Conservation (phyloP, 2,888 invertebrate genomes). For the Palloptera scutellata region DNA sequence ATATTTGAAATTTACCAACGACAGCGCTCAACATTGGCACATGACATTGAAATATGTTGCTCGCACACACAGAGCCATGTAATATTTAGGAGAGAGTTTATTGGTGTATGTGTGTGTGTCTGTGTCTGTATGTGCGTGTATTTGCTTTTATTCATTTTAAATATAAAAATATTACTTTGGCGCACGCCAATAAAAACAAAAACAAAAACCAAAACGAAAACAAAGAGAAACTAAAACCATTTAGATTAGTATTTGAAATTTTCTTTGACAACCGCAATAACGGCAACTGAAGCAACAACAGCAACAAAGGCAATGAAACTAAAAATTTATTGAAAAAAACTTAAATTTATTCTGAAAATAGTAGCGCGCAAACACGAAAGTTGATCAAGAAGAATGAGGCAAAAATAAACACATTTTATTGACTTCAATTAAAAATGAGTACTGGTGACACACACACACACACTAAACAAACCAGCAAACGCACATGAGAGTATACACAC, state of each 20-base stretch:
- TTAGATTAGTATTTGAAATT: conserved; percentile 1
- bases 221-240: background rate
- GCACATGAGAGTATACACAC: background rate
- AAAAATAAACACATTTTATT: conserved; percentile 1
- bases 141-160: background rate
- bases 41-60: background rate
- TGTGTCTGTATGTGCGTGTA: background rate
- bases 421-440: conserved; percentile 7
- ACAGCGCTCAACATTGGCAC: background rate
- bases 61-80: background rate
- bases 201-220: background rate
- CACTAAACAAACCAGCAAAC: background rate
- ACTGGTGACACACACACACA: background rate
- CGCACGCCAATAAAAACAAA: background rate
- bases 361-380: too few relatives aligned
- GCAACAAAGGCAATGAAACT: background rate
- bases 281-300: background rate
- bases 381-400: too few relatives aligned
- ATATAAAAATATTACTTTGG: background rate
- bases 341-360: too few relatives aligned
- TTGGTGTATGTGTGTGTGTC: background rate
- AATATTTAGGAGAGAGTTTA: too few relatives aligned
- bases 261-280: background rate
- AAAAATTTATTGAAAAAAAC: too few relatives aligned
- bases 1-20: background rate